Evolutionary conservation across 2,888 invertebrate species (phyloP).

Genomic region (Drosophila peninsularis): DNA sequence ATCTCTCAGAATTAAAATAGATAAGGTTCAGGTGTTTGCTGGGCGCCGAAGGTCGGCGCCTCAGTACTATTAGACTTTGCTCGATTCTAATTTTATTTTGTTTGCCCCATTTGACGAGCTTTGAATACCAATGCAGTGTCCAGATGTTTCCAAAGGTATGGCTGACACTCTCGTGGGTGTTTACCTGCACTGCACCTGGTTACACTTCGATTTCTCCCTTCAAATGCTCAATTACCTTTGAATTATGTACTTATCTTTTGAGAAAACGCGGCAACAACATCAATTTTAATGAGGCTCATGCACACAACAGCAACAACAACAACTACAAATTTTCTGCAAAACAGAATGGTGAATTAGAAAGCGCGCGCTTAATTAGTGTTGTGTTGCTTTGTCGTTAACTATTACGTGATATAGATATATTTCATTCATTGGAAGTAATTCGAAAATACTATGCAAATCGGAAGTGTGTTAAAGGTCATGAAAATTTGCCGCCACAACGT

Average conservation of each 20-base stretch:
- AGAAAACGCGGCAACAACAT: constrained; percentile 51
- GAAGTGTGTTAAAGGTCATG: constrained; percentile 19
- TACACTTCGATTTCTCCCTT: constrained; percentile 46
- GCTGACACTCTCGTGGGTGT: not conserved
- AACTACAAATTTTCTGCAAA: constrained; percentile 4
- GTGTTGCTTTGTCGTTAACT: constrained; percentile 1
- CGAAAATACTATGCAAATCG: constrained; percentile 5
- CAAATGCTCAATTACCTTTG: constrained; percentile 47
- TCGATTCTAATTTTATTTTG: constrained; percentile 3
- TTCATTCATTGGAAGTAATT: constrained; percentile 53
- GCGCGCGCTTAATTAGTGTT: constrained; percentile 29
- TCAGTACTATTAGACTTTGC: not conserved
- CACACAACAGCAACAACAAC: constrained; percentile 8
- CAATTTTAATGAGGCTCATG: constrained; percentile 54
- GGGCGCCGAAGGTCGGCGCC: constrained; percentile 13
- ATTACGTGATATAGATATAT: constrained; percentile 14
- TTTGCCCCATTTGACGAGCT: not conserved
- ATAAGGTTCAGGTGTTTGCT: constrained; percentile 24
- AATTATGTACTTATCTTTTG: constrained; percentile 32
- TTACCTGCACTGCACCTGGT: not conserved
- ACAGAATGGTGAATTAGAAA: constrained; percentile 34
- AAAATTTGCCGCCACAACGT: constrained; percentile 4
- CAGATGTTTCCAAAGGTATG: not conserved
- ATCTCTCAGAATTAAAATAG: constrained; percentile 5
- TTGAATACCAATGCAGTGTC: not conserved